phyloP scores from a whole-genome alignment of 2,797 vertebrate genomes.

The Darevskia mixta region DNA sequence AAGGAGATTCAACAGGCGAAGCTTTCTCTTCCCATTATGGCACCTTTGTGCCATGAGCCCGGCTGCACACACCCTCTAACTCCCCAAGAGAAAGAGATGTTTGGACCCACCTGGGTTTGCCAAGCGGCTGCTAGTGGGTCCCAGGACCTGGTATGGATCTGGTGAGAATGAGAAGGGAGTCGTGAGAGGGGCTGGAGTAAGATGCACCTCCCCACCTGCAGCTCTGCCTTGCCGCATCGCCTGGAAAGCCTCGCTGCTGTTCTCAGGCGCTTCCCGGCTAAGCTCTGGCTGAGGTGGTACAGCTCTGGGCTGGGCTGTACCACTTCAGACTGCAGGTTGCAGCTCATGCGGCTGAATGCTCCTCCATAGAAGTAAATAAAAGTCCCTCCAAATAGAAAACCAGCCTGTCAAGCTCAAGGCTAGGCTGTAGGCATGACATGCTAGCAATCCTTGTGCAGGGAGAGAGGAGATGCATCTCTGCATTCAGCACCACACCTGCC shows the following conservation, averaged over 20 bases:
- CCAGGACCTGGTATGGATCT: slow-evolving; percentile 89
- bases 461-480: background rate
- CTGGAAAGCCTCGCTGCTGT: background rate
- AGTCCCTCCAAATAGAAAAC: background rate
- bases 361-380: background rate
- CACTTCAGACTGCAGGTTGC: background rate
- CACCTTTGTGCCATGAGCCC: background rate
- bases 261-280: background rate
- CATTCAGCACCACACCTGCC: background rate
- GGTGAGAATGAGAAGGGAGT: slow-evolving; percentile 41
- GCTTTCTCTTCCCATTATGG: too few species aligned
- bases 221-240: background rate
- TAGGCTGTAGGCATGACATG: background rate
- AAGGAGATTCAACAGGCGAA: background rate
- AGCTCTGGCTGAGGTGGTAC: background rate
- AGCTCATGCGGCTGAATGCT: background rate
- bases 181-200: background rate
- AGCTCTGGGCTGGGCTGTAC: background rate
- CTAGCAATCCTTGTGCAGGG: background rate
- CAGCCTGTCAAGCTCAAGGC: background rate
- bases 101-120: slow-evolving; percentile 85
- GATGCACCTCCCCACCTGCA: background rate
- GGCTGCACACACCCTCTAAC: background rate
- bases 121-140: slow-evolving; percentile 86
- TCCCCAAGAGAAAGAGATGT: background rate